These are phyloP conservation scores for Chromis chromis DNA, from an alignment of 2,797 vertebrate genomes.

Conservation along the genomic window DNA sequence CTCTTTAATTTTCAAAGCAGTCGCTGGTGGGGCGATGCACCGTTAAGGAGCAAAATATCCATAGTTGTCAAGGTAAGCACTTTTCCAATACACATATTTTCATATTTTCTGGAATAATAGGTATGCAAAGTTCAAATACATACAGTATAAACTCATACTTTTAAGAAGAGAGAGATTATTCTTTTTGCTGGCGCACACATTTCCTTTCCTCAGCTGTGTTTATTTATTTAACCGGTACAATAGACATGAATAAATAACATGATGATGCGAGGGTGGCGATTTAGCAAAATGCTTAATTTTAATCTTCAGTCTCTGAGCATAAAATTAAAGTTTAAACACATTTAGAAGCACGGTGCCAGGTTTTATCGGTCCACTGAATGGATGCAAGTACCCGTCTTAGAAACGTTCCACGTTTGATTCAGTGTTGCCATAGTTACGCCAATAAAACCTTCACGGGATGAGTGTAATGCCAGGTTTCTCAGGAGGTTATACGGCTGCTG, in stretches of 20 bases:
- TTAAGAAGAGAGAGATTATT: neutral
- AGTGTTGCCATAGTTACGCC: neutral
- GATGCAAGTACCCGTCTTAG: neutral
- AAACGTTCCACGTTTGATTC: neutral
- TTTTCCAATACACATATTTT: constrained; percentile 6
- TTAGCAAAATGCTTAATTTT: constrained; percentile 8
- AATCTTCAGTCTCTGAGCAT: neutral
- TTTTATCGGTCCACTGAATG: neutral
- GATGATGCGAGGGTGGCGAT: neutral
- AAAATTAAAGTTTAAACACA: constrained; percentile 11
- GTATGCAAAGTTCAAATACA: neutral
- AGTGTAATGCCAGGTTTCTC: constrained; percentile 8
- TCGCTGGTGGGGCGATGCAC: constrained; percentile 11
- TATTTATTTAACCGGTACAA: constrained; percentile 17
- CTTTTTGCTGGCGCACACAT: neutral
- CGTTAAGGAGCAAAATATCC: constrained; percentile 19
- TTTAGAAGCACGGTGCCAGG: neutral
- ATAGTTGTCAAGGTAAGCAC: constrained; percentile 20
- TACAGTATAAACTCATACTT: neutral
- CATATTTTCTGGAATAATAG: neutral
- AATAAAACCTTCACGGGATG: constrained; percentile 10
- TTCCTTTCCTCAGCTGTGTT: constrained; percentile 8
- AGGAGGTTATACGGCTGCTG: neutral
- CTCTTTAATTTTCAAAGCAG: neutral
- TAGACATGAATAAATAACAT: constrained; percentile 10